Evolutionary conservation across 2,888 invertebrate species (phyloP).

Genomic region (Eueremaeus valkanovi): DNA sequence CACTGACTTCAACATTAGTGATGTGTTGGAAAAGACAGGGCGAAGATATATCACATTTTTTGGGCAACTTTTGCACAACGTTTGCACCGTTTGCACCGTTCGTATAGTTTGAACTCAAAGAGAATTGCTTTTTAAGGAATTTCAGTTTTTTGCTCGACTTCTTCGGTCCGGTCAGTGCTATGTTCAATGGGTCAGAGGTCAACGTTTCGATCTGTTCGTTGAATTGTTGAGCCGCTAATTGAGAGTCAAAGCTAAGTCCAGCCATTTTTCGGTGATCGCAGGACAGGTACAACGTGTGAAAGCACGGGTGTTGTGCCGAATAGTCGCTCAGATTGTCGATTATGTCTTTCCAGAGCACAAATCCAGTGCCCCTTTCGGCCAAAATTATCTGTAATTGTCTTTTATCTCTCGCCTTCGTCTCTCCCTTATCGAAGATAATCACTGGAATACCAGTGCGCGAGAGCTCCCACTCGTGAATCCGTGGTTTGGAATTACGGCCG

Average conservation of each 20-base stretch:
- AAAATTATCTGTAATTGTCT: constrained; percentile 66
- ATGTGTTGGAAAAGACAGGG: constrained; percentile 81
- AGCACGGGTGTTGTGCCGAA: constrained; percentile 61
- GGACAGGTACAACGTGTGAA: constrained; percentile 76
- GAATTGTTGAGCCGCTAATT: constrained; percentile 66
- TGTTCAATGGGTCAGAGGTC: constrained; percentile 72
- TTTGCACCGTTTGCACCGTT: constrained; percentile 47
- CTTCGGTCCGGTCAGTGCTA: constrained; percentile 66
- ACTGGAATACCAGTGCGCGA: constrained; percentile 74
- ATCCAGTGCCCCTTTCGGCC: constrained; percentile 73
- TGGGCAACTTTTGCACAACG: constrained; percentile 59
- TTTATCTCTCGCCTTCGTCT: constrained; percentile 65
- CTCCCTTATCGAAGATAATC: constrained; percentile 70
- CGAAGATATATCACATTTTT: constrained; percentile 74
- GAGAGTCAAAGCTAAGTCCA: constrained; percentile 74
- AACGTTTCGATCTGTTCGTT: constrained; percentile 65
- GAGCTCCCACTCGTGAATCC: constrained; percentile 61
- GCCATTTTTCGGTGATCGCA: constrained; percentile 70
- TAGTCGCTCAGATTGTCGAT: constrained; percentile 74
- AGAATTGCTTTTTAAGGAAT: constrained; percentile 23
- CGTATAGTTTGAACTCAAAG: background rate
- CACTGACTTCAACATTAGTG: constrained; percentile 68
- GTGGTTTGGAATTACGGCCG: constrained; percentile 41
- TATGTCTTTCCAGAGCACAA: constrained; percentile 73
- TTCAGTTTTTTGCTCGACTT: constrained; percentile 50